Evolutionary conservation across 2,113 vertebrate species (phyloP), one percentile per base, ranked within the genome.

Genomic region (Aptenodytes forsteri): DNA sequence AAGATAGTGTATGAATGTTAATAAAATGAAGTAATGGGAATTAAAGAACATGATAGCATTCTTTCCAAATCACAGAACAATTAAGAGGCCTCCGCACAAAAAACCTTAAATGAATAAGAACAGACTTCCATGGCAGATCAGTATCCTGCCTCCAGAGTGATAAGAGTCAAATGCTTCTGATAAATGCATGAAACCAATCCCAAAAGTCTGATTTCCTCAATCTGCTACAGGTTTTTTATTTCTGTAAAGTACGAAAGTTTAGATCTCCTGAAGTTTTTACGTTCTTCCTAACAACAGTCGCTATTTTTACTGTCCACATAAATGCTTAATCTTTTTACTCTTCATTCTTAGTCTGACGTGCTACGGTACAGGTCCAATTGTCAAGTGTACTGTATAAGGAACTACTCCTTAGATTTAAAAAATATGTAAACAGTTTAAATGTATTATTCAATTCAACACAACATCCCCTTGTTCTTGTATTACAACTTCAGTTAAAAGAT

Each of bases 271-370:
- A 91, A 85, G 61, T 76, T 94, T 93, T 92, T 72, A 95, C 26
- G 56, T 76, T 76, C 67, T 90, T 84, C 44, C 77, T 84, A 89
- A 91, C 83, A 96, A 87, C 29, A 76, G 80, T 38, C 81, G 47
- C 84, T 92, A 71, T 61, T 96, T 95, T 96, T 79, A 89, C 84
- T 83, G 62, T 76, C 73, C 81, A 76, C 58, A 91, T 87, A 89
- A 95, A 89, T 1, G 25, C 25, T 88, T 84, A 84, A 87, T 76
- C 69, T 55, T 83, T 81, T 89, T 77, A 77, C 32, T 81, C 83
- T 62, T 88, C 71, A 29, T 66, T 95, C 56, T 85, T 76, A 71
- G 34, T 27, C 27, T 71, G 52, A 67, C 34, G 87, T 23, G 34
- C 21, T 69, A 62, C 3, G 8, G 61, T 61, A 85, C 11, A 50